Evolutionary conservation across 1,140 invertebrate genomes (phyloP).

Genomic region (Solenopsis invicta): DNA sequence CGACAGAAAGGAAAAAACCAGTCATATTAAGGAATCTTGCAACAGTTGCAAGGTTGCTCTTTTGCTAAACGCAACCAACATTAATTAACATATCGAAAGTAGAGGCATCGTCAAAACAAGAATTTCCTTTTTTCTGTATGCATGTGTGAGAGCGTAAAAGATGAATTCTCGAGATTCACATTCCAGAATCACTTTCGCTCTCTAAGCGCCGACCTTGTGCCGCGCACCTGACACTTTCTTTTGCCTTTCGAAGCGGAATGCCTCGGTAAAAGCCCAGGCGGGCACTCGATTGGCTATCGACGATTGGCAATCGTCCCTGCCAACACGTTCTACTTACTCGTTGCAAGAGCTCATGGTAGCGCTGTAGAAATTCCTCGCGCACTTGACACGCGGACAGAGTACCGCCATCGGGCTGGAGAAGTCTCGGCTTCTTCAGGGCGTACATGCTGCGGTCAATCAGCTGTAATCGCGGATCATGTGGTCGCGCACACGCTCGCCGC

Average conservation of each 20-base stretch:
- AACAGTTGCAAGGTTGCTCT: no score
- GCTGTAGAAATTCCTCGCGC: constrained; percentile 80
- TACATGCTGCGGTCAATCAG: constrained; percentile 58
- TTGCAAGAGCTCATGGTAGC: constrained; percentile 82
- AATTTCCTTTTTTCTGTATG: no score
- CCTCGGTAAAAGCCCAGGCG: background rate
- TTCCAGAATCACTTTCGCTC: constrained; percentile 46
- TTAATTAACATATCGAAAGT: no score
- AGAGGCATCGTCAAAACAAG: no score
- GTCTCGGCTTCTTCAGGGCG: constrained; percentile 50
- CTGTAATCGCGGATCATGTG: constrained; percentile 23
- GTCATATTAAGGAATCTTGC: no score
- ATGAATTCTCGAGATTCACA: background rate
- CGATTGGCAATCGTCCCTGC: background rate
- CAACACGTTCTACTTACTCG: constrained; percentile 73
- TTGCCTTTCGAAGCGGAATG: background rate
- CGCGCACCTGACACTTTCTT: background rate
- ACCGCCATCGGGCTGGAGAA: constrained; percentile 77
- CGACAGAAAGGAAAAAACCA: no score
- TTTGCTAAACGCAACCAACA: no score
- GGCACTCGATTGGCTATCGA: background rate
- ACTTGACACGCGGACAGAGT: constrained; percentile 76
- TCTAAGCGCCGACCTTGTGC: background rate
- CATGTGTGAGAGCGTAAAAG: background rate
- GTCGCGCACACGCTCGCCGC: constrained; percentile 19